Conservation (phyloP, 2,888 invertebrate species). For the Aphrophora alni region DNA sequence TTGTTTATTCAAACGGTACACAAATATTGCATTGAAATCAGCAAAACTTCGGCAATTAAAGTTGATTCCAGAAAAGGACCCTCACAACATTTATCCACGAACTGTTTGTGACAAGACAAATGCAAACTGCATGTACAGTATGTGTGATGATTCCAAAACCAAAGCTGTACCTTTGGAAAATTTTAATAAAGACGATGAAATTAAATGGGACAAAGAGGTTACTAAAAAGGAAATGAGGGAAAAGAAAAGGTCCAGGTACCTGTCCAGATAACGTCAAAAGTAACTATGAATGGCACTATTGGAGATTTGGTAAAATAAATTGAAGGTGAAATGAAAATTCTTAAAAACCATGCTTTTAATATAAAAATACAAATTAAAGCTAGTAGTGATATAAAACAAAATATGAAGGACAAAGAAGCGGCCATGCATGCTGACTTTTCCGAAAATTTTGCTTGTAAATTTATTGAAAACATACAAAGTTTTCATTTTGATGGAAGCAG, state of each 20-base stretch:
- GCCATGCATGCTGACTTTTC: background rate
- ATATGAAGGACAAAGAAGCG: background rate
- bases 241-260: background rate
- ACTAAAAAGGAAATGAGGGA: no score
- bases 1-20: no score
- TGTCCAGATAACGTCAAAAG: background rate
- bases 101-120: constrained; percentile 11
- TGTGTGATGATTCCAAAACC: no score
- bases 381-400: background rate
- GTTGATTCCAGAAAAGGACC: constrained; percentile 20
- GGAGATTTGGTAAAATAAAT: constrained; percentile 5
- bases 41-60: no score
- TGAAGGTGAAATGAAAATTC: constrained; percentile 3
- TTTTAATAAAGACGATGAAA: background rate
- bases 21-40: no score
- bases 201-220: background rate
- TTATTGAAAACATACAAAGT: constrained; percentile 7
- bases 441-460: constrained; percentile 27
- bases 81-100: background rate
- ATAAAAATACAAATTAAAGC: constrained; percentile 32
- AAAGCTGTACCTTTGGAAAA: background rate
- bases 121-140: constrained; percentile 15
- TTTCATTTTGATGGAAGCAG: constrained; percentile 30
- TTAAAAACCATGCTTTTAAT: constrained; percentile 27
- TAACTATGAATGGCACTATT: background rate